Percentiles rank a stretch among this genome's conserved stretches.
Evolutionary conservation across 2,888 invertebrate species (phyloP).

Genomic region (Bombyx huttoni): DNA sequence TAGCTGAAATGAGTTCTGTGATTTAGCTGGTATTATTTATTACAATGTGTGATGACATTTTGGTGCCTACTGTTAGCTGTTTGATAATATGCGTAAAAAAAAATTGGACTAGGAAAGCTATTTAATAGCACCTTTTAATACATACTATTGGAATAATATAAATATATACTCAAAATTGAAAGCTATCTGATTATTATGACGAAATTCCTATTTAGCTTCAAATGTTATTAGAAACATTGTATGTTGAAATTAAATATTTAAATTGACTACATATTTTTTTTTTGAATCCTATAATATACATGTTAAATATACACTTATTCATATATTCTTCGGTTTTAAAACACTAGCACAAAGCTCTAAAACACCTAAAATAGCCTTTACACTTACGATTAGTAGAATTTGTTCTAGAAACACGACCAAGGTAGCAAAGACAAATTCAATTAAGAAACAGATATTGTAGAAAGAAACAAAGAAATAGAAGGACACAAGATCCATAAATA

Average conservation of each 20-base stretch:
- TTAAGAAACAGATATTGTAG: too few relatives aligned
- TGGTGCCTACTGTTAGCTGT: background rate
- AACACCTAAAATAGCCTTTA: too few relatives aligned
- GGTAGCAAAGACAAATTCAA: too few relatives aligned
- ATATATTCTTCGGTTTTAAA: too few relatives aligned
- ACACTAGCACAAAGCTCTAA: too few relatives aligned
- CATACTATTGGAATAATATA: background rate
- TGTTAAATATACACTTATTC: background rate
- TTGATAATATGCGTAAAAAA: too few relatives aligned
- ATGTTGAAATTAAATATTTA: conserved; percentile 3
- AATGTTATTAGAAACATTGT: conserved; percentile 3
- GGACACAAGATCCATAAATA: too few relatives aligned
- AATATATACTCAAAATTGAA: background rate
- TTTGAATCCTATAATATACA: background rate
- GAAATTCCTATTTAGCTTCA: background rate
- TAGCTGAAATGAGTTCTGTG: conserved; percentile 31
- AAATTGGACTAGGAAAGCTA: too few relatives aligned
- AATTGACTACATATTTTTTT: background rate
- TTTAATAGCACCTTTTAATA: too few relatives aligned
- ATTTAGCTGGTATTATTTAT: conserved; percentile 27
- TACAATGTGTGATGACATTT: conserved; percentile 5
- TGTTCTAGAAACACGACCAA: too few relatives aligned
- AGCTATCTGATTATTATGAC: background rate
- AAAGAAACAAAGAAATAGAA: too few relatives aligned
- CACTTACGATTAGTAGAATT: too few relatives aligned